Base-by-base conservation (phyloP, 2,888 invertebrate species). In the Stegophylla sp. region DNA sequence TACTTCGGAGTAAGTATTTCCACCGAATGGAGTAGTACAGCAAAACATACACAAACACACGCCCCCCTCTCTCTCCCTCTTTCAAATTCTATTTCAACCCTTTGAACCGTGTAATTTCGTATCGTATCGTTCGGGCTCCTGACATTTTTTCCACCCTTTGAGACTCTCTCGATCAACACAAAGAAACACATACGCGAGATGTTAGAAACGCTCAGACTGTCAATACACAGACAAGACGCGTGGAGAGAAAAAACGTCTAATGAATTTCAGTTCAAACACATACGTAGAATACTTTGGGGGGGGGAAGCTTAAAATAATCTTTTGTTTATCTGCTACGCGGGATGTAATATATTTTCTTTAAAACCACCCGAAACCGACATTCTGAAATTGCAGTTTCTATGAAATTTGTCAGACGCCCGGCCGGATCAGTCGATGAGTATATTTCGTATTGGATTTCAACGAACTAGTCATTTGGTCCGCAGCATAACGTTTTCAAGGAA, bases 91-190 rank as follows among this genome's bases (percentile, higher is more conserved):
- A 34, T 64, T 75, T 51, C 48, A 41, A 34, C 63, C 51, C 23
- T 75, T 51, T 51, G 74, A 75, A 75, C 63, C 74, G 41, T 75
- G 63, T 75, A 75, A 75, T 75, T 75, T 75, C 74, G 51, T 48
- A 75, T 63, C 51, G 34, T 51, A 51, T 75, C 63, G 15, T 61
- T 45, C 73, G 61, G 61, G 26, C 3, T 61, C 28, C 74, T 63
- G 63, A 48, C 63, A 63, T 74, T 74, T 63, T 74, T 63, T 20
- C 45, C 12, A 13, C 51, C 34, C 17, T 41, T 17, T 23, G 20
- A 20, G 34, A 64, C 23, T 74, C 23, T 74, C 17, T 20, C 63
- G 61, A 75, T 75, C 64, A 63, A 75, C 63, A 75, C 48, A 75
- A 75, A 63, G 63, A 51, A 75, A 75, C 34, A 28, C 34, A n/a